Conservation (phyloP, 2,888 invertebrate species). For the Oeneis ivallda region DNA sequence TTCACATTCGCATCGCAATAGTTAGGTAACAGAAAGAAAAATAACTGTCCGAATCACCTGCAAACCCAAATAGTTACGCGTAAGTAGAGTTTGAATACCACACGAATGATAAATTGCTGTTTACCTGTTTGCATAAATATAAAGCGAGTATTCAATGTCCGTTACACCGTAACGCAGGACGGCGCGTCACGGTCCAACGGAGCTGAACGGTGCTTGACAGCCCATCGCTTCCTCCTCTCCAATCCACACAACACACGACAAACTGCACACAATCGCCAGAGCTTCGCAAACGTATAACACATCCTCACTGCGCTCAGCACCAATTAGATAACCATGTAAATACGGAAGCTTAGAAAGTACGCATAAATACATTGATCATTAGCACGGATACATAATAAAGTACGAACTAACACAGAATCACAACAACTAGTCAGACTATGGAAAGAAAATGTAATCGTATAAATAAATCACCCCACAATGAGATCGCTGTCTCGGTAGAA, state of each 20-base stretch:
- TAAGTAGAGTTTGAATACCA: conserved; percentile 32
- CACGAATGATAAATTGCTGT: conserved; percentile 22
- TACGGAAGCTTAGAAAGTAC: conserved; percentile 64
- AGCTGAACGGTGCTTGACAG: conserved; percentile 71
- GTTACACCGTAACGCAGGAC: conserved; percentile 65
- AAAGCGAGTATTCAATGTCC: conserved; percentile 66
- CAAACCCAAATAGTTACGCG: conserved; percentile 46
- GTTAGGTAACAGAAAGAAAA: conserved; percentile 39
- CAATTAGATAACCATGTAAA: conserved; percentile 56
- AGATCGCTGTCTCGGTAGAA: conserved; percentile 61
- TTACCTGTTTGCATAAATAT: conserved; percentile 38
- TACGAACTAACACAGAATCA: conserved; percentile 41
- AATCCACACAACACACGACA: conserved; percentile 42
- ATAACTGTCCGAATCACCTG: conserved; percentile 51
- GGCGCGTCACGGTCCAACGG: conserved; percentile 72
- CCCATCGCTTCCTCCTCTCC: conserved; percentile 48
- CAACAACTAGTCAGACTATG: conserved; percentile 32
- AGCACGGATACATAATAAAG: conserved; percentile 41
- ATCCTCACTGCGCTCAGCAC: conserved; percentile 61
- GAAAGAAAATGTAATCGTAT: conserved; percentile 43
- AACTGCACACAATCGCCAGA: conserved; percentile 53
- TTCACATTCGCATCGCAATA: conserved; percentile 64
- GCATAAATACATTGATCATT: conserved; percentile 50
- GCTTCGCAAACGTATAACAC: conserved; percentile 48
- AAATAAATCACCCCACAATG: conserved; percentile 53